Conservation (phyloP, 2,113 vertebrate species). For the Anas platyrhynchos region DNA sequence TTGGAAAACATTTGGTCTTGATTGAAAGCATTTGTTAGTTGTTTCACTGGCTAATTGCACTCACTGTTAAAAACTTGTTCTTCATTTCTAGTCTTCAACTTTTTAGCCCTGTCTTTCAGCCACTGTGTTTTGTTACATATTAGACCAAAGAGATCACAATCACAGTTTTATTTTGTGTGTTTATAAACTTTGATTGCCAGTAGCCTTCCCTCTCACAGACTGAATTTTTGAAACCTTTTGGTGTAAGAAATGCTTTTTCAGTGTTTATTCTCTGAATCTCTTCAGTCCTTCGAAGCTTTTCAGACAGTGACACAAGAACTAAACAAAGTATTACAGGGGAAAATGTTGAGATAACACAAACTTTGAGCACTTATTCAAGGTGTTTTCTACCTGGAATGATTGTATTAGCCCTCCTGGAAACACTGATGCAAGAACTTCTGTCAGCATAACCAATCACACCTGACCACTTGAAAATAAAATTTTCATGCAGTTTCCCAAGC, state of each 20-base stretch:
- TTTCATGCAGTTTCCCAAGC: not conserved
- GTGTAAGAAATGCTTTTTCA: not conserved
- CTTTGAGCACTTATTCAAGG: not conserved
- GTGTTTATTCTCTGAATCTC: not conserved
- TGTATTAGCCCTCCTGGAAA: not conserved
- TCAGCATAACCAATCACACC: not conserved
- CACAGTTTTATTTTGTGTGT: not conserved
- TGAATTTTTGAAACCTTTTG: not conserved
- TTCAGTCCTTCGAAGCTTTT: not conserved
- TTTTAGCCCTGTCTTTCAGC: not conserved
- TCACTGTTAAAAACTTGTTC: not conserved
- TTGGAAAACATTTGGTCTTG: not conserved
- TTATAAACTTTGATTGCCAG: not conserved
- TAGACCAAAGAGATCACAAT: not conserved
- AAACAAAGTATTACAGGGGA: not conserved
- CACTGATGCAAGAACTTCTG: not conserved
- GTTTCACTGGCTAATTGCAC: not conserved
- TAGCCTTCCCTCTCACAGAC: not conserved
- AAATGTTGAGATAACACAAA: not conserved
- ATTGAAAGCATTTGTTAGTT: slow-evolving; percentile 3
- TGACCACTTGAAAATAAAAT: not conserved
- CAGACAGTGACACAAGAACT: not conserved
- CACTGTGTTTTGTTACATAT: not conserved
- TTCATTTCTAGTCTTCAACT: not conserved
- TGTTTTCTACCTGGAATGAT: not conserved